Percentiles rank a stretch among this genome's conserved stretches.
Conservation (phyloP, 2,797 vertebrate genomes). For the Mus spretus region DNA sequence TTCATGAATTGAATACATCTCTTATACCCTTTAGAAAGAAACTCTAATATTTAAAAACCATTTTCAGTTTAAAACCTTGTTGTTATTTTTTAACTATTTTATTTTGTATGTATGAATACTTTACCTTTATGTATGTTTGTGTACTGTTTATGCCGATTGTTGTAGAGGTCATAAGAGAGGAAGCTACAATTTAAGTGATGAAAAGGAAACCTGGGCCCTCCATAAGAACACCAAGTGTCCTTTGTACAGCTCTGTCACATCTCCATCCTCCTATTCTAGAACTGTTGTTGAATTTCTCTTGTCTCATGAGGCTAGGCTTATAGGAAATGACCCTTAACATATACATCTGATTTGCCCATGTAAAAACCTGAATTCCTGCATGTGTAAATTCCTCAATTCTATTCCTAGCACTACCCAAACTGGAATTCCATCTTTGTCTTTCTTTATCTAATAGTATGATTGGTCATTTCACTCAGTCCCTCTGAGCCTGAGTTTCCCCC, state of each 20-base stretch:
- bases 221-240: background rate
- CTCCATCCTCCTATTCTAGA: background rate
- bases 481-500: background rate
- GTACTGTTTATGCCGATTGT: background rate
- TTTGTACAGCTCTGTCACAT: background rate
- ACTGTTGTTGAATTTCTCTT: conserved; percentile 9
- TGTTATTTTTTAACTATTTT: background rate
- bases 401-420: background rate
- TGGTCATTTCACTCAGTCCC: conserved; percentile 1
- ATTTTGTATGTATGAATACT: background rate
- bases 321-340: background rate
- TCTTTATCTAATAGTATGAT: conserved; percentile 28
- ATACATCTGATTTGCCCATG: conserved; percentile 2
- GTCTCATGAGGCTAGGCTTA: background rate
- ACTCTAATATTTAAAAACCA: conserved; percentile 28
- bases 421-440: background rate
- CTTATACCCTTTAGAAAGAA: background rate
- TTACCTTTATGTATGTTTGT: background rate
- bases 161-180: background rate
- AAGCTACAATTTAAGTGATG: background rate
- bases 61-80: background rate
- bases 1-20: background rate
- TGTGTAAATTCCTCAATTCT: background rate
- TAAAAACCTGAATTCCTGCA: background rate
- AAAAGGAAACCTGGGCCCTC: background rate